Evolutionary conservation across 2,113 vertebrate species (phyloP), one percentile per base, ranked within the genome.

Genomic region (Nothoprocta pentlandii): DNA sequence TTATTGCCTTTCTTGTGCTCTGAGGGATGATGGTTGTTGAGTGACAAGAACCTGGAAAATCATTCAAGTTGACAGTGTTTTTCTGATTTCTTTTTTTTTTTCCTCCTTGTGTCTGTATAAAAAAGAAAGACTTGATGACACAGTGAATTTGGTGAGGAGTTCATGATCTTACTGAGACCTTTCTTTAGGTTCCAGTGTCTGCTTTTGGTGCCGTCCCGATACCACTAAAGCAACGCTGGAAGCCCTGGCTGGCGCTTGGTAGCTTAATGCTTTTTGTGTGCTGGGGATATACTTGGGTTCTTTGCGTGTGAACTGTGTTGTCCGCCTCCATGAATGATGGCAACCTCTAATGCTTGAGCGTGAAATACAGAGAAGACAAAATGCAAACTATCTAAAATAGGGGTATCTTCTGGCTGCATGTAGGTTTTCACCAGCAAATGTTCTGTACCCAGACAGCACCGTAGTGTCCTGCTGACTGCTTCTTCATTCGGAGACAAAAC

Each of bases 11-110:
- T 84, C 82, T 53, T 19, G 69, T 62, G 93, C 95, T 93, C 74
- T 58, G 96, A 97, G 94, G 95, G 94, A 95, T 96, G 91, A 91
- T 92, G 91, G 94, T 85, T 93, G 93, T 95, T 97, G 84, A 90
- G 93, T 95, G 96, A 97, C 91, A 95, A 89, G 83, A 94, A 84
- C 91, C 92, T 61, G 73, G 88, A 85, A 95, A 94, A 96, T 93
- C 95, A 93, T 85, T 97, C 96, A 91, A 84, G 80, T 78, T 93
- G 97, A 95, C 91, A 75, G 14, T 34, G 89, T 86, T 90, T 92
- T 96, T 92, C 91, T 96, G 91, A 95, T 95, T 87, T 84, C 83
- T 77, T 96, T 92, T 89, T 92, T 95, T 68, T 61, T 92, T 90
- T 92, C 95, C 63, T 5, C 58, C 84, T 67, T 9, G 9, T 63